Percentiles rank a stretch among this genome's conserved stretches.
phyloP scores from a whole-genome alignment of 53 echinoderm and acorn worm species.

The Henricia sp. region DNA sequence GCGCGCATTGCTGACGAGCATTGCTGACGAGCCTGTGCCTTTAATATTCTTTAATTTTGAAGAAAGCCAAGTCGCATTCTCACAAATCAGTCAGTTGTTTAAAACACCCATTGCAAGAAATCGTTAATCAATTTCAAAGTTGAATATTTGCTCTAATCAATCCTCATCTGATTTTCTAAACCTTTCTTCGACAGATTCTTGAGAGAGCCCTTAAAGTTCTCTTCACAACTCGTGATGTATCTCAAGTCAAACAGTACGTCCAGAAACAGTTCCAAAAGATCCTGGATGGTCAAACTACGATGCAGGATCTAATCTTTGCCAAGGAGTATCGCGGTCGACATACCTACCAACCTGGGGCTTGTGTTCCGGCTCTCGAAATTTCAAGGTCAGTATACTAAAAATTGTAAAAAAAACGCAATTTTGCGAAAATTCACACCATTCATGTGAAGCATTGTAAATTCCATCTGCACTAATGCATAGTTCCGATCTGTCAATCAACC shows the following conservation, averaged over 20 bases:
- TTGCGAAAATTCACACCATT: too few relatives aligned
- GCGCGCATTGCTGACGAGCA: too few relatives aligned
- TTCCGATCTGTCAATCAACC: too few relatives aligned
- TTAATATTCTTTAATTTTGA: too few relatives aligned
- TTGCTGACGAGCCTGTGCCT: too few relatives aligned
- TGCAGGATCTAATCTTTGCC: constrained; percentile 96
- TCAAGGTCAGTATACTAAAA: constrained; percentile 76
- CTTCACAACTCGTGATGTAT: constrained; percentile 90
- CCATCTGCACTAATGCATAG: too few relatives aligned
- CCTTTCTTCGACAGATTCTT: constrained; percentile 92
- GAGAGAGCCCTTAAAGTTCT: constrained; percentile 88
- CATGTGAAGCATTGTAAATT: too few relatives aligned
- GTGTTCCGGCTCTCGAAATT: constrained; percentile 91
- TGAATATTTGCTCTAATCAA: neutral
- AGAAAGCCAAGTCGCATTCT: too few relatives aligned
- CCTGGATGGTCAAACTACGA: constrained; percentile 78
- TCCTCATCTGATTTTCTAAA: neutral
- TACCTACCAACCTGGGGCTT: constrained; percentile 81
- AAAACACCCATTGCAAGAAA: too few relatives aligned
- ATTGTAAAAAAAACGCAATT: too few relatives aligned
- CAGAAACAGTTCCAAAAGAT: constrained; percentile 95
- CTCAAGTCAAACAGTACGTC: constrained; percentile 92
- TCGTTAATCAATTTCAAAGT: too few relatives aligned
- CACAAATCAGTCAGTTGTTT: too few relatives aligned
- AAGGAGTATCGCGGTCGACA: constrained; percentile 91